Evolutionary conservation across 1,140 invertebrate genomes (phyloP).

Genomic region (Aricia agestis): DNA sequence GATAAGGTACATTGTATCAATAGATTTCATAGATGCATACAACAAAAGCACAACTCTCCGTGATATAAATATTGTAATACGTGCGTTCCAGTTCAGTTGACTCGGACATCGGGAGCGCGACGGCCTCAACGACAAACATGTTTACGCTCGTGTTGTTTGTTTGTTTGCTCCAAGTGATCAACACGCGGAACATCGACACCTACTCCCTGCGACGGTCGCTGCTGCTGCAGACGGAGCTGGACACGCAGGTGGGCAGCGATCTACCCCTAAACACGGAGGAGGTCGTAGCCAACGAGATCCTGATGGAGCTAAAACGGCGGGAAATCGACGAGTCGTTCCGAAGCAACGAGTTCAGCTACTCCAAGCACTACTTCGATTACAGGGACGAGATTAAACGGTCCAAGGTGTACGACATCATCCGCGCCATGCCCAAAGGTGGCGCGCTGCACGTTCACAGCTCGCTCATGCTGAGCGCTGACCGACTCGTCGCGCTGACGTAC

Average conservation of each 20-base stretch:
- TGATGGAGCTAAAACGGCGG: slow-evolving; percentile 80
- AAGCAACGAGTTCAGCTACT: slow-evolving; percentile 78
- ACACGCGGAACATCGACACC: slow-evolving; percentile 31
- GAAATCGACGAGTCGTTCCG: slow-evolving; percentile 78
- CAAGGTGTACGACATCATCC: slow-evolving; percentile 82
- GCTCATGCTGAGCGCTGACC: slow-evolving; percentile 79
- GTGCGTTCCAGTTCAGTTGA: neutral
- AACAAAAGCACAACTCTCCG: neutral
- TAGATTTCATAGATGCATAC: neutral
- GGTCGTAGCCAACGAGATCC: slow-evolving; percentile 77
- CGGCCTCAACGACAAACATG: slow-evolving; percentile 18
- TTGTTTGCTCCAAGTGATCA: slow-evolving; percentile 15
- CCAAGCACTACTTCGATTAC: slow-evolving; percentile 81
- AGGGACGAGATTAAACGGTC: slow-evolving; percentile 80
- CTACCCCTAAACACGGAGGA: slow-evolving; percentile 77
- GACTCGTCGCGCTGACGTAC: slow-evolving; percentile 82
- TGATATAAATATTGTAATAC: neutral
- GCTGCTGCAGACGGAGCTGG: slow-evolving; percentile 48
- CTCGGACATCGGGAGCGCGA: neutral
- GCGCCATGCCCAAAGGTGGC: slow-evolving; percentile 83
- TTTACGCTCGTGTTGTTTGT: slow-evolving; percentile 19
- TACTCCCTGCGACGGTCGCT: slow-evolving; percentile 37
- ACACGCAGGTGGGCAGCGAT: slow-evolving; percentile 61
- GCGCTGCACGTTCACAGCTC: slow-evolving; percentile 84
- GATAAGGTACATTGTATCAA: neutral